Conservation (phyloP, 2,888 invertebrate species). For the Leucophenga maculata region DNA sequence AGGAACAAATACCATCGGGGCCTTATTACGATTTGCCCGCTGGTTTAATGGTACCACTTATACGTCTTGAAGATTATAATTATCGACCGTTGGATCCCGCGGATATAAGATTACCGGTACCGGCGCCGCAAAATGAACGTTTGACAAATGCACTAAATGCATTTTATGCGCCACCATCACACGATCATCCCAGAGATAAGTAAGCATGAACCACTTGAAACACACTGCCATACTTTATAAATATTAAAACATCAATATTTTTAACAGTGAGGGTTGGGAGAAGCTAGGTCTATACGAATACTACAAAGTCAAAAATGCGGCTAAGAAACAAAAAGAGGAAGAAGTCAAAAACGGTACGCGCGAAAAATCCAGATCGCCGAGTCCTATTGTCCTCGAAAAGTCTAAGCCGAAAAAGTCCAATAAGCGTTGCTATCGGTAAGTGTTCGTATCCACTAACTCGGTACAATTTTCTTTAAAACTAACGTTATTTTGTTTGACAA, state of each 20-base stretch:
- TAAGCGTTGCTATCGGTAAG: slow-evolving; percentile 80
- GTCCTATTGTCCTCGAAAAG: slow-evolving; percentile 82
- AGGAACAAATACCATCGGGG: slow-evolving; percentile 89
- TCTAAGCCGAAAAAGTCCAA: slow-evolving; percentile 74
- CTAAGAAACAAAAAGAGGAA: slow-evolving; percentile 90
- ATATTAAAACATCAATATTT: slow-evolving; percentile 1
- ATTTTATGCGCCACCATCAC: slow-evolving; percentile 95
- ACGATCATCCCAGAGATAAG: slow-evolving; percentile 95
- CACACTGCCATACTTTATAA: slow-evolving; percentile 13
- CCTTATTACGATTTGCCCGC: slow-evolving; percentile 98
- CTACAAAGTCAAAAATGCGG: slow-evolving; percentile 95
- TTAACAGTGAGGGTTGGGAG: slow-evolving; percentile 95
- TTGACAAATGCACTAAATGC: slow-evolving; percentile 94
- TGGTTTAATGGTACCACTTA: slow-evolving; percentile 97
- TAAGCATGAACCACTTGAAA: slow-evolving; percentile 65
- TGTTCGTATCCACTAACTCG: background rate
- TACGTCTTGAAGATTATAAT: slow-evolving; percentile 91
- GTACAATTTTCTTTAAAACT: background rate
- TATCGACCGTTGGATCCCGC: slow-evolving; percentile 93
- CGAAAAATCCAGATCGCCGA: slow-evolving; percentile 83
- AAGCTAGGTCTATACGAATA: slow-evolving; percentile 97
- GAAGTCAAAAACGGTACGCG: slow-evolving; percentile 82
- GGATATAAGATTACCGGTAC: slow-evolving; percentile 92
- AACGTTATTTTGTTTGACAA: slow-evolving; percentile 30
- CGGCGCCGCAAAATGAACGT: slow-evolving; percentile 94